A percentile compares a stretch with the other conserved stretches of the same genome.
Evolutionary conservation across 2,113 vertebrate species (phyloP).

Genomic region (Penelope pileata): DNA sequence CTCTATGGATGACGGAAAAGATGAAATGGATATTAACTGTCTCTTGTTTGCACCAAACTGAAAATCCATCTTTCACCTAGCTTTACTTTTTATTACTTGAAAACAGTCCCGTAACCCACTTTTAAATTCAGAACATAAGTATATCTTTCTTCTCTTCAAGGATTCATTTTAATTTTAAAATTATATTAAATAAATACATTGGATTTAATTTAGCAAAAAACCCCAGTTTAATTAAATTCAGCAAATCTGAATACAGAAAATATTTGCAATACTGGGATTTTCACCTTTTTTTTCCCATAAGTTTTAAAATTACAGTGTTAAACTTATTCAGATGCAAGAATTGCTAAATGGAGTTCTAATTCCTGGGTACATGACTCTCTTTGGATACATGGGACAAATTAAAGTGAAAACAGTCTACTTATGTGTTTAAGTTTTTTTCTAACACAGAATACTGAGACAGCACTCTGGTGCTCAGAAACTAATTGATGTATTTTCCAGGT

Average conservation of each 20-base stretch:
- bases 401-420: background rate
- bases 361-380: background rate
- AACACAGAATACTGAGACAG: background rate
- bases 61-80: slow-evolving; percentile 23
- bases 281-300: background rate
- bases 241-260: background rate
- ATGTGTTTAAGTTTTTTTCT: background rate
- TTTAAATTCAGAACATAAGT: background rate
- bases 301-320: slow-evolving; percentile 1
- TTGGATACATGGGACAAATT: background rate
- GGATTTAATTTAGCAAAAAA: background rate
- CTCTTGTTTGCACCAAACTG: background rate
- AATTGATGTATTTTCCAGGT: slow-evolving; percentile 18
- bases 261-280: background rate
- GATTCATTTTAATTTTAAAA: background rate
- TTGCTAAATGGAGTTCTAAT: slow-evolving; percentile 26
- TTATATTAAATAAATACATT: background rate
- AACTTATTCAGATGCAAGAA: background rate
- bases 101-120: background rate
- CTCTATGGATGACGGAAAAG: slow-evolving; percentile 18
- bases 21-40: slow-evolving; percentile 43
- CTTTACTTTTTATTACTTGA: background rate
- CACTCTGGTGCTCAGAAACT: background rate
- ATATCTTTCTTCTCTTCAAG: background rate
- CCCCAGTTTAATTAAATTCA: background rate